phyloP scores from a whole-genome alignment of 2,888 invertebrate genomes.

The Eristalinus sepulchralis region DNA sequence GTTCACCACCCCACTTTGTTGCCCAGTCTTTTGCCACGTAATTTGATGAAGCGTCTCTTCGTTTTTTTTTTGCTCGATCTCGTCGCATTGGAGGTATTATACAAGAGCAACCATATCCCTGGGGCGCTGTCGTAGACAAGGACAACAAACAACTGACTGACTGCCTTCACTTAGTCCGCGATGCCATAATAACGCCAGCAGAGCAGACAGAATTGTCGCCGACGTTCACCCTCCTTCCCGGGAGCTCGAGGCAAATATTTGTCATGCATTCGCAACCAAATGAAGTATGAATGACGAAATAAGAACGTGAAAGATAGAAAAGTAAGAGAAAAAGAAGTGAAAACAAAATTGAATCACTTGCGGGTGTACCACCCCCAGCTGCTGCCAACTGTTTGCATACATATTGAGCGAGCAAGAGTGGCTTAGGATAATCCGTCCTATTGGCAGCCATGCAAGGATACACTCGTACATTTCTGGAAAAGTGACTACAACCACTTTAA shows the following conservation, averaged over 20 bases:
- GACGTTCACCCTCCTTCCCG: background rate
- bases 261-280: constrained; percentile 61
- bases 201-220: background rate
- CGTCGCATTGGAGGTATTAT: constrained; percentile 1
- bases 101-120: constrained; percentile 13
- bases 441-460: constrained; percentile 17
- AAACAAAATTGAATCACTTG: constrained; percentile 55
- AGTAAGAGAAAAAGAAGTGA: constrained; percentile 2
- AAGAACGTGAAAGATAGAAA: constrained; percentile 46
- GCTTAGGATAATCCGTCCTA: constrained; percentile 25
- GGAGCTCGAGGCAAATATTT: constrained; percentile 61
- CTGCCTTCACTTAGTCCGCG: background rate
- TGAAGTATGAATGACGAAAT: constrained; percentile 65
- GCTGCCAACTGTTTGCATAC: constrained; percentile 22
- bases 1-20: background rate
- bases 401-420: background rate
- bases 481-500: constrained; percentile 55
- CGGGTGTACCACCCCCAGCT: constrained; percentile 14
- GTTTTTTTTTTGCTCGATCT: background rate
- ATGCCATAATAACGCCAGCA: constrained; percentile 6
- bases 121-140: constrained; percentile 14
- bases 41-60: constrained; percentile 37
- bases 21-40: constrained; percentile 28
- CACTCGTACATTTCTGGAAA: constrained; percentile 11
- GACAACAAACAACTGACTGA: constrained; percentile 17